Evolutionary conservation across 2,888 invertebrate species (phyloP).

Genomic region (Megalurothrips usitatus): DNA sequence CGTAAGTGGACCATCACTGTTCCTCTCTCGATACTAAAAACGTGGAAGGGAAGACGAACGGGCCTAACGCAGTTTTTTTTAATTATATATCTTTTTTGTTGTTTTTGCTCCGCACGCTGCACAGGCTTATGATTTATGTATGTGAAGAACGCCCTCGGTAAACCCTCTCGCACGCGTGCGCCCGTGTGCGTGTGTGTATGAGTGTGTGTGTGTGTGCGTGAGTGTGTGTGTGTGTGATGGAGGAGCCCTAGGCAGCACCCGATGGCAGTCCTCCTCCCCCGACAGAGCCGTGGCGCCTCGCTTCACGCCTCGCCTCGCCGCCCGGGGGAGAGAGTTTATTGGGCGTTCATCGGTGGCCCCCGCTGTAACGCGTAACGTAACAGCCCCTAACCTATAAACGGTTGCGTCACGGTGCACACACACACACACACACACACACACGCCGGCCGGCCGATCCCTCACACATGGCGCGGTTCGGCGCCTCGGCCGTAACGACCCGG

Average conservation of each 20-base stretch:
- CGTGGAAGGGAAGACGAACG: not conserved
- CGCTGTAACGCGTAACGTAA: too few relatives aligned
- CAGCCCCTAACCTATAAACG: too few relatives aligned
- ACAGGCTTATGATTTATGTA: slow-evolving; percentile 23
- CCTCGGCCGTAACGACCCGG: not conserved
- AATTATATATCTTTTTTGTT: slow-evolving; percentile 20
- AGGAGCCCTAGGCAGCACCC: too few relatives aligned
- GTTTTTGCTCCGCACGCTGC: not conserved
- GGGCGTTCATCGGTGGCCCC: too few relatives aligned
- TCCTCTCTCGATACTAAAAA: slow-evolving; percentile 14
- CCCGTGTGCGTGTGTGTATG: slow-evolving; percentile 28
- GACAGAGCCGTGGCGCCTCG: too few relatives aligned
- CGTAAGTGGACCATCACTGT: not conserved
- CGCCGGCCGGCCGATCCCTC: not conserved
- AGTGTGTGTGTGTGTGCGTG: slow-evolving; percentile 31
- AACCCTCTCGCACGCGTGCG: too few relatives aligned
- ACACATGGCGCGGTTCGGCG: not conserved
- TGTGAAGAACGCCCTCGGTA: slow-evolving; percentile 28
- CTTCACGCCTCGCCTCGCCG: too few relatives aligned
- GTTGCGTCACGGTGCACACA: not conserved
- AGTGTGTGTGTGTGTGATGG: slow-evolving; percentile 30
- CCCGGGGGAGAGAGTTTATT: too few relatives aligned
- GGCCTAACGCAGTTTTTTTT: too few relatives aligned
- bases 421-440: not conserved
- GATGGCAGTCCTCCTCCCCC: too few relatives aligned